Conservation (phyloP, 2,113 vertebrate genomes). For the Cebidichthys violaceus region DNA sequence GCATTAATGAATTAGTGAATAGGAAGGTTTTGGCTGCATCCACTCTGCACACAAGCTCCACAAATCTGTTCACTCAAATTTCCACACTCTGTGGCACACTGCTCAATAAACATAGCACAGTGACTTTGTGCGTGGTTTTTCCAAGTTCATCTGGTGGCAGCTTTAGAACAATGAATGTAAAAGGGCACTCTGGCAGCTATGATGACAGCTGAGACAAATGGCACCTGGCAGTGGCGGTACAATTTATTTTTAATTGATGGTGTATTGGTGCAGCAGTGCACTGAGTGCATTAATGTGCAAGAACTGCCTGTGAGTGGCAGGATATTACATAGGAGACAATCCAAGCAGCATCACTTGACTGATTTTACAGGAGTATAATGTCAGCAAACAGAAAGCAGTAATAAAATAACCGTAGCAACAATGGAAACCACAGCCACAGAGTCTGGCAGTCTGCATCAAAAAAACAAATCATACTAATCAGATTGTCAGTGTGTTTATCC, state of each 20-base stretch:
- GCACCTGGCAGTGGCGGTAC: not conserved
- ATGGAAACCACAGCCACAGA: not conserved
- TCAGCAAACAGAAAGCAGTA: conserved; percentile 4
- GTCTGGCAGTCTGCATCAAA: not conserved
- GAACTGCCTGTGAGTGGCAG: not conserved
- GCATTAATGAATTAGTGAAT: conserved; percentile 46
- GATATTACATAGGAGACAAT: conserved; percentile 7
- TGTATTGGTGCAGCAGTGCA: conserved; percentile 14
- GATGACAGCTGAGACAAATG: conserved; percentile 33
- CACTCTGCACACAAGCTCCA: conserved; percentile 22
- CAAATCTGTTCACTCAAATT: conserved; percentile 46
- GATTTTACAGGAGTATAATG: conserved; percentile 1
- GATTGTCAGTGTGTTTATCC: not conserved
- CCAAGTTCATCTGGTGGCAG: conserved; percentile 24
- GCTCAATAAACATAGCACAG: not conserved
- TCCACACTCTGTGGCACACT: not conserved
- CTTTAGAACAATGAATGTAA: conserved; percentile 27
- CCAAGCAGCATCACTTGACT: not conserved
- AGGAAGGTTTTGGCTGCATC: conserved; percentile 37
- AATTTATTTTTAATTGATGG: not conserved
- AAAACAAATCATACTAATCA: not conserved
- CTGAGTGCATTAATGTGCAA: not conserved
- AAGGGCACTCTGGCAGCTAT: not conserved
- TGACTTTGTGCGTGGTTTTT: conserved; percentile 29
- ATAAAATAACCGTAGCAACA: conserved; percentile 10